A percentile compares a stretch with the other conserved stretches of the same genome.
Conservation (phyloP, 2,888 invertebrate genomes). For the Phyllotreta cruciferae region DNA sequence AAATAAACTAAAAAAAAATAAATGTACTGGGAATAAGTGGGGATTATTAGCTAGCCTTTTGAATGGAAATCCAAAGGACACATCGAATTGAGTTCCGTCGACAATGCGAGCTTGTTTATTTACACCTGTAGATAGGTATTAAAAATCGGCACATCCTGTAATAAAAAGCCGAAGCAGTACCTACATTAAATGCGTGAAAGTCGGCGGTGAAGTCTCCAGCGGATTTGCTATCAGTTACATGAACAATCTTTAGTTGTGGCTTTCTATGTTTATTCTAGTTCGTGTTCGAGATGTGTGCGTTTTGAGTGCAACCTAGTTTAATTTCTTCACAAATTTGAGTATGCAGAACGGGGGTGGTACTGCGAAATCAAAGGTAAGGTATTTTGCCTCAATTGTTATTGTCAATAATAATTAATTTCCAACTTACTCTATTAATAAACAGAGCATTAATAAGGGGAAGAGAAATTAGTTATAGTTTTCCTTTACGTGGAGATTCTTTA, state of each 20-base stretch:
- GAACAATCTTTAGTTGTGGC: constrained; percentile 5
- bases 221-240: constrained; percentile 6
- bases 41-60: too few relatives aligned
- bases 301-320: constrained; percentile 16
- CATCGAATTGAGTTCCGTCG: too few relatives aligned
- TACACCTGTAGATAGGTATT: not conserved
- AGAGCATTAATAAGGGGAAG: not conserved
- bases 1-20: too few relatives aligned
- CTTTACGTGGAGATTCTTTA: too few relatives aligned
- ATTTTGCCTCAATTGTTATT: constrained; percentile 1
- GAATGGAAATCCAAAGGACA: too few relatives aligned
- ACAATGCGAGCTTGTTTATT: too few relatives aligned
- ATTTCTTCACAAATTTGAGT: constrained; percentile 7
- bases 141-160: constrained; percentile 5
- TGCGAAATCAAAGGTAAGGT: constrained; percentile 34
- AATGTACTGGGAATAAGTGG: too few relatives aligned
- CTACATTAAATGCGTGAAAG: constrained; percentile 13
- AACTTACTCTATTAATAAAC: not conserved
- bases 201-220: not conserved
- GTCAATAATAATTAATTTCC: not conserved
- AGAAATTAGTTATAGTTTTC: too few relatives aligned
- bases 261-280: constrained; percentile 24
- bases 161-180: constrained; percentile 7
- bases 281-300: constrained; percentile 27
- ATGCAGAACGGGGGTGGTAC: constrained; percentile 28